Percentiles rank a stretch among this genome's conserved stretches.
These are phyloP conservation scores for Progne subis DNA, from an alignment of 2,113 vertebrate species.

Conservation along the genomic window DNA sequence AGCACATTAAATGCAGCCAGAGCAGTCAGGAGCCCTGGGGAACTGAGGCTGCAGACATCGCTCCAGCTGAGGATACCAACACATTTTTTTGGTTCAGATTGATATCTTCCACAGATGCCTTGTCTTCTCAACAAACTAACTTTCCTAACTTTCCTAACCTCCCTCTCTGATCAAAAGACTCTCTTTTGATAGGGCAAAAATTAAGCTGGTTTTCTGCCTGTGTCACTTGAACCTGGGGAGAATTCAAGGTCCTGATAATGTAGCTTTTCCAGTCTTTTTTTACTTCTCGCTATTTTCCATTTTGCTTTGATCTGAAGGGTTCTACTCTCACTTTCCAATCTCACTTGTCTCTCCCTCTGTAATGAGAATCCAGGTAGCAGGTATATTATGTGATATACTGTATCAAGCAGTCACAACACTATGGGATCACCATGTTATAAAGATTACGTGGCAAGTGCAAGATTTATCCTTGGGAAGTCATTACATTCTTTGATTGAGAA, in stretches of 20 bases:
- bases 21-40: not conserved
- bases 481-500: not conserved
- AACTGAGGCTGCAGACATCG: not conserved
- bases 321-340: conserved; percentile 37
- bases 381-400: not conserved
- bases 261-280: conserved; percentile 27
- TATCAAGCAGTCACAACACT: not conserved
- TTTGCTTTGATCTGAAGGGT: conserved; percentile 22
- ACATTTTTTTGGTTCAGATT: not conserved
- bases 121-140: not conserved
- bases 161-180: not conserved
- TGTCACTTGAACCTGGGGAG: not conserved
- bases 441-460: not conserved
- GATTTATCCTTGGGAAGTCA: not conserved
- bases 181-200: not conserved
- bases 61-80: not conserved
- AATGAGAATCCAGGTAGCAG: conserved; percentile 11
- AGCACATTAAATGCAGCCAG: not conserved
- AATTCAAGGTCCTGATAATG: not conserved
- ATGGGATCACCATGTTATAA: not conserved
- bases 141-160: not conserved
- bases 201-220: not conserved
- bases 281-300: not conserved
- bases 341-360: not conserved
- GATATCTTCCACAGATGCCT: not conserved